Percentiles rank a stretch among this genome's conserved stretches.
These are phyloP conservation scores for Actenoides hombroni DNA, from an alignment of 2,113 vertebrate species.

Conservation along the genomic window DNA sequence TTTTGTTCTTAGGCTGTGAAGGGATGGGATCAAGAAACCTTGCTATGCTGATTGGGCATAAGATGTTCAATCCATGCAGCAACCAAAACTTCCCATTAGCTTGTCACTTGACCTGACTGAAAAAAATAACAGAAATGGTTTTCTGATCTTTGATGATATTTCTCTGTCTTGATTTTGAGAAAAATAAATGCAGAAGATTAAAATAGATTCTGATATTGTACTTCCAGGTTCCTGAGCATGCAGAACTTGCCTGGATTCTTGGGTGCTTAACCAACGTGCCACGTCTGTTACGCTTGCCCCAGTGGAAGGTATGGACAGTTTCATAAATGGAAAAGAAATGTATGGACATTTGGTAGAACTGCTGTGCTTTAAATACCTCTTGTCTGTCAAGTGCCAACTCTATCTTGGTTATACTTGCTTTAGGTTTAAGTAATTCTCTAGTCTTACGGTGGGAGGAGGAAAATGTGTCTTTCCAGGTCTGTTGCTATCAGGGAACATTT, in stretches of 20 bases:
- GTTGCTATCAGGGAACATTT: neutral
- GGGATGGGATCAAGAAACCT: neutral
- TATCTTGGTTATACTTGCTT: neutral
- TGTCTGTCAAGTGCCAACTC: neutral
- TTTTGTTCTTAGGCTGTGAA: neutral
- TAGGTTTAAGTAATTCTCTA: neutral
- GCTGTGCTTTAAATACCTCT: neutral
- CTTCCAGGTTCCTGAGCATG: slow-evolving; percentile 87
- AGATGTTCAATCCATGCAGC: neutral
- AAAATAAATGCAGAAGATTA: neutral
- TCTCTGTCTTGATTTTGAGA: neutral
- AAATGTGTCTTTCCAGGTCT: neutral
- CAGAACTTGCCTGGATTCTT: slow-evolving; percentile 92
- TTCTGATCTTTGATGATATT: neutral
- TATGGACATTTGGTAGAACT: neutral
- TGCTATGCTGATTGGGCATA: neutral
- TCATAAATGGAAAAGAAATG: neutral
- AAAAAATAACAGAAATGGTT: neutral
- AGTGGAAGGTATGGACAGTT: slow-evolving; percentile 88
- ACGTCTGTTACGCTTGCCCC: slow-evolving; percentile 88
- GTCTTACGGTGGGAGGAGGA: neutral
- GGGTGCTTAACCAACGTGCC: slow-evolving; percentile 90
- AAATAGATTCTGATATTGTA: neutral
- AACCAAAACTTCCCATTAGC: neutral
- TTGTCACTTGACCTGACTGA: neutral